A percentile compares a stretch with the other conserved stretches of the same genome.
Evolutionary conservation across 2,113 vertebrate species (phyloP).

Genomic region (Nymphicus hollandicus): DNA sequence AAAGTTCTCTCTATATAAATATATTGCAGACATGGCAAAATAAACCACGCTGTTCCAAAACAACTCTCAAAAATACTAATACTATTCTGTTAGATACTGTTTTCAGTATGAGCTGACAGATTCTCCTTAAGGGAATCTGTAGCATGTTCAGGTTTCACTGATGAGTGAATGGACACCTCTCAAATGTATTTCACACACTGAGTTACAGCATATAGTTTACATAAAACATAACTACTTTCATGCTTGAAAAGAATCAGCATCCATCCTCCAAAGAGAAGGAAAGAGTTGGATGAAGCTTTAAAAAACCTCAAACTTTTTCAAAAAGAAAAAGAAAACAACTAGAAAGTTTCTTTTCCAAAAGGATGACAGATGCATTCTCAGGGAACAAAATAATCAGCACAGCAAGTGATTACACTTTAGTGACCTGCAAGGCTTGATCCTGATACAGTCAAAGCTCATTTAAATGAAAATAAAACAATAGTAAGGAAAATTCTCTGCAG

Average conservation of each 20-base stretch:
- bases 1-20: neutral
- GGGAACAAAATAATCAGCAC: neutral
- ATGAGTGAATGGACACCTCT: neutral
- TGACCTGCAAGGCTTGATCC: neutral
- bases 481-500: neutral
- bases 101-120: neutral
- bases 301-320: neutral
- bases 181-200: neutral
- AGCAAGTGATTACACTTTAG: neutral
- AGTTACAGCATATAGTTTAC: neutral
- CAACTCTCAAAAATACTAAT: neutral
- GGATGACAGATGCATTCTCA: neutral
- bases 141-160: neutral
- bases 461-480: constrained; percentile 54
- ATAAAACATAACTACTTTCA: neutral
- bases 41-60: neutral
- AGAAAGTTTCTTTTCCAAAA: neutral
- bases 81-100: neutral
- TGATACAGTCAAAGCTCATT: neutral
- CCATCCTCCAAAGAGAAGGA: neutral
- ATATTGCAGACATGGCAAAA: neutral
- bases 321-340: neutral
- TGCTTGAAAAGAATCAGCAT: neutral
- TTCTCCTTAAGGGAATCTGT: neutral
- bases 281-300: neutral